Evolutionary conservation across 2,888 invertebrate species (phyloP).

Genomic region (Microctonus aethiopoides): DNA sequence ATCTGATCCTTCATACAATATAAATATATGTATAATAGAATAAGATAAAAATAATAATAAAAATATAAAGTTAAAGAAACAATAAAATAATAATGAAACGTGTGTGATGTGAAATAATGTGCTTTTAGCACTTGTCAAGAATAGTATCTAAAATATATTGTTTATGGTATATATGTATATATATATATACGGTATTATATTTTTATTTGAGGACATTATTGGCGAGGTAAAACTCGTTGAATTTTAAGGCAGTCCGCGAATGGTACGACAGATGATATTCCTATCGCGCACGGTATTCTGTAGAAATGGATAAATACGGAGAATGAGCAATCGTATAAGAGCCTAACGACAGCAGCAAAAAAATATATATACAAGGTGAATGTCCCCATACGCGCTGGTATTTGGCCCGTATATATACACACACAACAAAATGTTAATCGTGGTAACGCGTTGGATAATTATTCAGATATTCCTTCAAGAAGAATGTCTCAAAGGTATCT

Average conservation of each 20-base stretch:
- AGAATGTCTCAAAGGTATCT: conserved; percentile 60
- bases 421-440: conserved; percentile 59
- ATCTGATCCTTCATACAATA: not conserved
- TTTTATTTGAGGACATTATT: not conserved
- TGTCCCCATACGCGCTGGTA: conserved; percentile 6
- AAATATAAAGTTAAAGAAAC: not conserved
- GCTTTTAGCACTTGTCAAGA: not conserved
- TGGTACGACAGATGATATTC: conserved; percentile 35
- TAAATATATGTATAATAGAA: not conserved
- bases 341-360: conserved; percentile 1
- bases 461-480: conserved; percentile 59
- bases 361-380: conserved; percentile 15
- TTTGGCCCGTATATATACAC: conserved; percentile 23
- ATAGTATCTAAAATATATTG: too few relatives aligned
- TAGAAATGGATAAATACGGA: conserved; percentile 27
- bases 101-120: not conserved
- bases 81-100: conserved; percentile 2
- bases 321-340: conserved; percentile 29
- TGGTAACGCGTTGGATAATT: conserved; percentile 61
- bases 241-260: conserved; percentile 18
- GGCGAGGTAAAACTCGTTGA: conserved; percentile 1
- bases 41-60: not conserved
- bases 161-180: too few relatives aligned
- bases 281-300: conserved; percentile 32
- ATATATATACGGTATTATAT: not conserved